phyloP scores from a whole-genome alignment of 2,113 vertebrate genomes.

The Melierax canorus region DNA sequence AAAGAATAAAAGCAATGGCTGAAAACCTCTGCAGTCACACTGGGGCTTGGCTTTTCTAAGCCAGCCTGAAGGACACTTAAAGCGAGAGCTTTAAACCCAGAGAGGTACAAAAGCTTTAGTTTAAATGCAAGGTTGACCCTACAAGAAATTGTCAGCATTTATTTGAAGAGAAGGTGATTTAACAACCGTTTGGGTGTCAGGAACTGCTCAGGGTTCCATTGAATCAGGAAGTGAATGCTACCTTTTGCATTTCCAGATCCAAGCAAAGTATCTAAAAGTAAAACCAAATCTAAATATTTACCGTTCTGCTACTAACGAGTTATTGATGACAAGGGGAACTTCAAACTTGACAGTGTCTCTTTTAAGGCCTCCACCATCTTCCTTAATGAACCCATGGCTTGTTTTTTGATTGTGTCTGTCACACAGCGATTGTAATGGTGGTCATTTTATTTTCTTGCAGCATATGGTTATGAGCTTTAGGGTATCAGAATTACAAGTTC shows the following conservation, averaged over 20 bases:
- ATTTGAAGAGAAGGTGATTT: neutral
- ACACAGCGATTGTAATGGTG: accelerated
- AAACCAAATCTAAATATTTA: neutral
- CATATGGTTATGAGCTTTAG: slow-evolving; percentile 79
- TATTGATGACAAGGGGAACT: neutral
- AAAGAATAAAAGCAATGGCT: neutral
- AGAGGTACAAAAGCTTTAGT: too few relatives aligned
- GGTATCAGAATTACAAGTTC: slow-evolving; percentile 75
- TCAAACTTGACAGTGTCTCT: neutral
- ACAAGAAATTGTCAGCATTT: accelerated
- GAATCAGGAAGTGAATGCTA: neutral
- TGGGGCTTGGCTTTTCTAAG: neutral
- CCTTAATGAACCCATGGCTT: accelerated
- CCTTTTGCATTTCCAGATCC: neutral
- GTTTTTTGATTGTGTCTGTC: neutral
- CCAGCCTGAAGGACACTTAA: neutral
- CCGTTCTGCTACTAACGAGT: accelerated
- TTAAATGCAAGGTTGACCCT: neutral
- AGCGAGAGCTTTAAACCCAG: neutral
- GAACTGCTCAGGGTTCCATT: neutral
- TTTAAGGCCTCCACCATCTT: neutral
- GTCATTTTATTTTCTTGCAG: neutral
- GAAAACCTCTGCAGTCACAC: too few relatives aligned
- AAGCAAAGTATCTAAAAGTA: neutral
- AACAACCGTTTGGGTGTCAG: neutral